These are phyloP conservation scores for Coptodon bakossiorum DNA, from an alignment of 2,113 vertebrate genomes.

Conservation along the genomic window DNA sequence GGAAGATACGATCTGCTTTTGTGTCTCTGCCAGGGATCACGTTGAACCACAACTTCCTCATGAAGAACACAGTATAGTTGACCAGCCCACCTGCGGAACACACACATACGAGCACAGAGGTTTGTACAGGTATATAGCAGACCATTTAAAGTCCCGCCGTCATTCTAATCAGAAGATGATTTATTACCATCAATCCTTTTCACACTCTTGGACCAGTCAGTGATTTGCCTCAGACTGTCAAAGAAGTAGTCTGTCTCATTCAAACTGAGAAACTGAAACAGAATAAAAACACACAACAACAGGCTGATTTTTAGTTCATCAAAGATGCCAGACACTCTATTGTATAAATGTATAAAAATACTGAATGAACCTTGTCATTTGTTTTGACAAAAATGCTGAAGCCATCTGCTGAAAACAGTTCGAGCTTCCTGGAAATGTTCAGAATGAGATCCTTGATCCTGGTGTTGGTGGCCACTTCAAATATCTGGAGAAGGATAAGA, in stretches of 20 bases:
- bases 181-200: constrained; percentile 82
- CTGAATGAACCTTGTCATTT: constrained; percentile 80
- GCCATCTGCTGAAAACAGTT: constrained; percentile 82
- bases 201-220: constrained; percentile 74
- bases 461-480: constrained; percentile 80
- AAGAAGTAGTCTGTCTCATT: constrained; percentile 94
- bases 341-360: neutral
- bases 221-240: constrained; percentile 86
- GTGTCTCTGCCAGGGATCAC: constrained; percentile 84
- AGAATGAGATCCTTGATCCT: constrained; percentile 80
- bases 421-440: constrained; percentile 70
- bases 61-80: constrained; percentile 86
- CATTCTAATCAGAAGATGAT: neutral
- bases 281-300: neutral
- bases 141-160: neutral
- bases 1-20: constrained; percentile 86
- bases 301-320: neutral
- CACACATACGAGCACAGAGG: neutral
- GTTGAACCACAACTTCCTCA: constrained; percentile 94
- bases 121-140: neutral
- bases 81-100: constrained; percentile 55
- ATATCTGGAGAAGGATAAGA: constrained; percentile 60
- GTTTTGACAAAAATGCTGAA: constrained; percentile 94
- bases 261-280: constrained; percentile 84
- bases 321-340: neutral